phyloP scores from a whole-genome alignment of 2,113 vertebrate species.

The Nicator chloris region DNA sequence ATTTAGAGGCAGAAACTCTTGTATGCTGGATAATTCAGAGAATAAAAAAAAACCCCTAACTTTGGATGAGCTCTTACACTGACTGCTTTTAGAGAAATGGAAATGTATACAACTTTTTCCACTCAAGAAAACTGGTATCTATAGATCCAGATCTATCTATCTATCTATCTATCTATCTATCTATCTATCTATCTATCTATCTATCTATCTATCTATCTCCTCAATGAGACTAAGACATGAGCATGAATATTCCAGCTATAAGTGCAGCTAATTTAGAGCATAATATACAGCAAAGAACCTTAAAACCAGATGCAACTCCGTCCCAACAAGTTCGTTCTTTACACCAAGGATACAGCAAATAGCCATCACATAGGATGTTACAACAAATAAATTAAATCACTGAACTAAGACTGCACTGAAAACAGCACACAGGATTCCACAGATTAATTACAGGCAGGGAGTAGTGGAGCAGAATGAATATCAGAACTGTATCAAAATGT shows the following conservation, averaged over 20 bases:
- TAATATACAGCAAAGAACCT: not conserved
- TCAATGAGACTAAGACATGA: not conserved
- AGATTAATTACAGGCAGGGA: not conserved
- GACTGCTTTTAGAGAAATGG: not conserved
- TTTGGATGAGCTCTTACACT: not conserved
- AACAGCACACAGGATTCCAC: not conserved
- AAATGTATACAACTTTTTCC: not conserved
- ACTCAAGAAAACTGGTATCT: not conserved
- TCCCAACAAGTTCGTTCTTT: not conserved
- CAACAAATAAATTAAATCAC: not conserved
- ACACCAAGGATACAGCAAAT: not conserved
- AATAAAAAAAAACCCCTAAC: not conserved
- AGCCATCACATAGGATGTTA: not conserved
- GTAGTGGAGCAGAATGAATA: not conserved
- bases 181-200: too few species aligned
- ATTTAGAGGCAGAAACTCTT: not conserved
- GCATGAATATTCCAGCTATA: not conserved
- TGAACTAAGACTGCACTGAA: not conserved
- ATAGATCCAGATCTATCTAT: not conserved
- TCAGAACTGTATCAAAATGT: not conserved
- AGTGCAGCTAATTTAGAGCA: not conserved
- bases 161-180: too few species aligned
- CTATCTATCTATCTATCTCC: not conserved
- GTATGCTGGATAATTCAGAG: not conserved
- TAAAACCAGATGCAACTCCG: not conserved